Conservation (phyloP, 2,797 vertebrate genomes). For the Alfaro cultratus region DNA sequence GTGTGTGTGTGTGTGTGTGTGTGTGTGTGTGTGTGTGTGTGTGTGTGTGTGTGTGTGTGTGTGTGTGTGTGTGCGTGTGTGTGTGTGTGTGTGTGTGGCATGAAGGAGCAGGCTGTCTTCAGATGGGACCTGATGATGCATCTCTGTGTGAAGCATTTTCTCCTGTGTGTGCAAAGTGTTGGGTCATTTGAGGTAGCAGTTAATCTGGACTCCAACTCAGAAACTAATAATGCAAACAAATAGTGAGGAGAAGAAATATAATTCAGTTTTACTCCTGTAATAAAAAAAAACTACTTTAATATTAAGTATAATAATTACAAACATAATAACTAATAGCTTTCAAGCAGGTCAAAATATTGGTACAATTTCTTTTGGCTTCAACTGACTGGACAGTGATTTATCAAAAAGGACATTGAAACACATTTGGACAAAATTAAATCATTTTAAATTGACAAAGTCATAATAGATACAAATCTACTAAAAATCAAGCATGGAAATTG, state of each 20-base stretch:
- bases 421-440: not conserved
- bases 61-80: conserved; percentile 27
- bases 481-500: not conserved
- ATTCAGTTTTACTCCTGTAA: not conserved
- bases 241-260: not conserved
- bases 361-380: not conserved
- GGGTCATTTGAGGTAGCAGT: conserved; percentile 8
- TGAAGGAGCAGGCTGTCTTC: conserved; percentile 46
- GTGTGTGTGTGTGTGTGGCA: conserved; percentile 13
- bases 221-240: not conserved
- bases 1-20: conserved; percentile 10
- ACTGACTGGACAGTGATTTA: not conserved
- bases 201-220: not conserved
- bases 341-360: not conserved
- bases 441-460: not conserved
- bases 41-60: conserved; percentile 45
- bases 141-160: conserved; percentile 32
- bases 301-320: not conserved
- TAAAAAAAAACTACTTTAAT: not conserved
- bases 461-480: not conserved
- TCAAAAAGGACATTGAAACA: not conserved
- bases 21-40: conserved; percentile 52
- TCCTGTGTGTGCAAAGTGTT: conserved; percentile 1
- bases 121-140: conserved; percentile 56
- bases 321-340: not conserved